Percentiles rank a stretch among this genome's conserved stretches.
These are phyloP conservation scores for Drosophila parvula DNA, from an alignment of 1,140 invertebrate species.

Conservation along the genomic window DNA sequence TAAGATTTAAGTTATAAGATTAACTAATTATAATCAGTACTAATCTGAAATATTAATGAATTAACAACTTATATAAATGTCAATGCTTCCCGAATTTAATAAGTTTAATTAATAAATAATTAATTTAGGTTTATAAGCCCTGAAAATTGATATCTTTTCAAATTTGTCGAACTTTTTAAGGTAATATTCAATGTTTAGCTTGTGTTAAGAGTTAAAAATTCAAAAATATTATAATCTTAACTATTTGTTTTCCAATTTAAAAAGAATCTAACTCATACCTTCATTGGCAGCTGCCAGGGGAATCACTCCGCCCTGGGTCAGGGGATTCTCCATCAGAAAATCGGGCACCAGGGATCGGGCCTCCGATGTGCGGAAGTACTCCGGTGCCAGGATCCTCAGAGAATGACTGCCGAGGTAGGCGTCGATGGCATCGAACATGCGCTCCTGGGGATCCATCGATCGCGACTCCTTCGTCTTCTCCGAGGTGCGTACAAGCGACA, in stretches of 20 bases:
- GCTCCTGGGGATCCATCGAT: slow-evolving; percentile 53
- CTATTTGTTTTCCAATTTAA: neutral
- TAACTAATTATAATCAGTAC: no score
- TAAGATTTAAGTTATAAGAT: no score
- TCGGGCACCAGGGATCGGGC: slow-evolving; percentile 87
- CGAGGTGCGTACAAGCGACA: slow-evolving; percentile 88
- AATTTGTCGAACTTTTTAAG: no score
- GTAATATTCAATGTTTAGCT: no score
- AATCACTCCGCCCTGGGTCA: slow-evolving; percentile 88
- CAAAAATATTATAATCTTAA: neutral
- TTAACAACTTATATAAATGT: no score
- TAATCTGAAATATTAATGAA: no score
- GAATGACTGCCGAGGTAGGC: slow-evolving; percentile 87
- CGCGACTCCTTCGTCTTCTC: slow-evolving; percentile 60
- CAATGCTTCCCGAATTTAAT: no score
- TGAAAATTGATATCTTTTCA: no score
- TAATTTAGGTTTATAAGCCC: neutral
- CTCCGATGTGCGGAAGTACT: slow-evolving; percentile 85
- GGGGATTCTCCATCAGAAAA: slow-evolving; percentile 86
- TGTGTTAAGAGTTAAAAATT: no score
- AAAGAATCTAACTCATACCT: slow-evolving; percentile 79
- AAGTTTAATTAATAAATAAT: neutral
- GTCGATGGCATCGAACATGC: slow-evolving; percentile 87
- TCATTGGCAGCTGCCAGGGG: slow-evolving; percentile 87
- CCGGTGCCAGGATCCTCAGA: slow-evolving; percentile 87